Percentiles rank a stretch among this genome's conserved stretches.
These are phyloP conservation scores for Bradysia coprophila DNA, from an alignment of 1,140 invertebrate species.

Conservation along the genomic window DNA sequence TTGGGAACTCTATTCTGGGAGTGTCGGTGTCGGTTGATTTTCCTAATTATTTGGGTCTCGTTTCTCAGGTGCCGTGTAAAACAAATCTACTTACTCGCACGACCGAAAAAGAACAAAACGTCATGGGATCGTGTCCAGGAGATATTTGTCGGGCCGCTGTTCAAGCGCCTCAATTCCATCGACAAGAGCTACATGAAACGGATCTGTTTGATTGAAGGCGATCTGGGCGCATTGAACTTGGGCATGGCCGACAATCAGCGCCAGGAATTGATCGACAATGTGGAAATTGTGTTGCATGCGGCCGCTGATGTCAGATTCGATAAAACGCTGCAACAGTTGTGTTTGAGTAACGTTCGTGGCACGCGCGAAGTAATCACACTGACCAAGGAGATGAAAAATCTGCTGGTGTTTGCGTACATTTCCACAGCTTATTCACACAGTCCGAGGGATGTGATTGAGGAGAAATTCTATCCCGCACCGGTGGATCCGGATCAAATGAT, in stretches of 20 bases:
- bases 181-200: neutral
- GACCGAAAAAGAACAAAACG: slow-evolving; percentile 50
- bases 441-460: slow-evolving; percentile 28
- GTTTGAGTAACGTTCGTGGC: slow-evolving; percentile 31
- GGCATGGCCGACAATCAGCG: slow-evolving; percentile 35
- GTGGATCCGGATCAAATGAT: slow-evolving; percentile 35
- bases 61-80: neutral
- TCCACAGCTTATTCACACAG: slow-evolving; percentile 46
- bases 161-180: slow-evolving; percentile 17
- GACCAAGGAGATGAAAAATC: slow-evolving; percentile 32
- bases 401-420: slow-evolving; percentile 38
- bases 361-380: slow-evolving; percentile 29
- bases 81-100: slow-evolving; percentile 52
- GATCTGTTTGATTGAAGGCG: slow-evolving; percentile 11
- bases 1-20: too few relatives aligned
- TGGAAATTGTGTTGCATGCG: slow-evolving; percentile 54
- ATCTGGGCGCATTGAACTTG: slow-evolving; percentile 22
- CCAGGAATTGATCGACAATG: slow-evolving; percentile 28
- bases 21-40: too few relatives aligned
- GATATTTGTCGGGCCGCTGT: slow-evolving; percentile 29
- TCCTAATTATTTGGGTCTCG: too few relatives aligned
- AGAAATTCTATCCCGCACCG: slow-evolving; percentile 33
- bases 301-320: slow-evolving; percentile 74
- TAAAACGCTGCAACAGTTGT: slow-evolving; percentile 38
- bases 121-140: slow-evolving; percentile 36